phyloP scores from a whole-genome alignment of 1,140 invertebrate species.

The Amphibalanus amphitrite region DNA sequence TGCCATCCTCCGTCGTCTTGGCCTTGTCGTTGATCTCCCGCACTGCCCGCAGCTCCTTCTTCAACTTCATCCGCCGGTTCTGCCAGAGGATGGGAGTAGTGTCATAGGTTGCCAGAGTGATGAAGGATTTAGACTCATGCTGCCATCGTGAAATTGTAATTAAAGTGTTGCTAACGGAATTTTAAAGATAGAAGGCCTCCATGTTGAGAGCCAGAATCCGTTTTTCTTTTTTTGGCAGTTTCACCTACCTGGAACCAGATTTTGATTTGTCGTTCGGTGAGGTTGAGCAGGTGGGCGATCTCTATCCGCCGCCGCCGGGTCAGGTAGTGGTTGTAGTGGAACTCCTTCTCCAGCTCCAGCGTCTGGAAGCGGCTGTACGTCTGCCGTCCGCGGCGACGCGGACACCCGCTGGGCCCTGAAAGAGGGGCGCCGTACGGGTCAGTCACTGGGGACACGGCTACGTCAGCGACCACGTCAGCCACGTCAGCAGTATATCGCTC shows the following conservation, averaged over 20 bases:
- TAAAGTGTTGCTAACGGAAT: neutral
- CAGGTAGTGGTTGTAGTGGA: constrained; percentile 95
- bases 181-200: neutral
- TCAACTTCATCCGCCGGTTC: constrained; percentile 96
- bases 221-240: neutral
- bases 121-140: neutral
- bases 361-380: constrained; percentile 94
- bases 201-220: neutral
- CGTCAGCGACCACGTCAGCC: too few species aligned
- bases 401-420: constrained; percentile 87
- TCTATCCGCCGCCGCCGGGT: constrained; percentile 88
- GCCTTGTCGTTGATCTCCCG: neutral
- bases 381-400: constrained; percentile 76
- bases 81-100: constrained; percentile 32
- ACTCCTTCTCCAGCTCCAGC: constrained; percentile 90
- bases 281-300: constrained; percentile 86
- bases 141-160: neutral
- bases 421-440: constrained; percentile 23
- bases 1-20: neutral
- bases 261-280: constrained; percentile 66
- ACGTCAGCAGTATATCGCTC: too few species aligned
- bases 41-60: constrained; percentile 54
- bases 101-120: neutral
- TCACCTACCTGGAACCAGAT: neutral
- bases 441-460: too few species aligned